Base-by-base conservation (phyloP, 2,113 vertebrate genomes). In the Trogon melanurus region DNA sequence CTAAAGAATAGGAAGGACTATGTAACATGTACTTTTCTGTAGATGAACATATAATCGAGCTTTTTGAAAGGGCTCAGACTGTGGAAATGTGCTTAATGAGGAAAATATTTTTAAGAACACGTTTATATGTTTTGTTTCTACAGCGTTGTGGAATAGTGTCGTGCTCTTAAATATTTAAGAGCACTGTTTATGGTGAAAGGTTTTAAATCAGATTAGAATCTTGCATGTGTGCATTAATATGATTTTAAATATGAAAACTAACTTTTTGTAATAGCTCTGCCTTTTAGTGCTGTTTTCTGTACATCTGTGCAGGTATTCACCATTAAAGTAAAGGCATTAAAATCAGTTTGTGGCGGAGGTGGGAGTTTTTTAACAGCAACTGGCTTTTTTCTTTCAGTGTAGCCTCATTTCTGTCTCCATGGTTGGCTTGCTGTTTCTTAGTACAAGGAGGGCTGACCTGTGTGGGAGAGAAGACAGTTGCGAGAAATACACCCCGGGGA, bases 391-490 rank as follows among this genome's bases (percentile, higher is more conserved):
- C 60, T 72, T 81, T 70, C 70, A 70, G 0, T 29, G 56, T 71
- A 78, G 29, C 57, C 72, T 90, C 72, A 44, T 79, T 89, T 86
- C 45, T 58, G 41, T 45, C 61, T 75, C 3, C 1, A 29, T 65
- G 34, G 54, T 69, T 95, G 62, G 36, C 72, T 95, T 91, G 50
- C 74, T 88, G 13, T 57, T 86, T 80, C 75, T 62, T 74, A 82
- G 62, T 23, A 21, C 21, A 69, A 74, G n/a, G 32, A 81, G 72
- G 61, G 50, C 19, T 92, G 95, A 93, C 70, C 84, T 95, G 92
- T 81, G 94, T 95, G 45, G 92, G 92, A 96, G 92, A 91, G 79
- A 91, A 67, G 38, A 15, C 78, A 83, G 83, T 83, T 88, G 91
- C 76, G 64, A 74, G 58, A 93, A 95, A 61, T 79, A 25, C 38